Evolutionary conservation across 2,888 invertebrate genomes (phyloP), one percentile per base, ranked within the genome.

Genomic region (Mesorhabditis sp.): DNA sequence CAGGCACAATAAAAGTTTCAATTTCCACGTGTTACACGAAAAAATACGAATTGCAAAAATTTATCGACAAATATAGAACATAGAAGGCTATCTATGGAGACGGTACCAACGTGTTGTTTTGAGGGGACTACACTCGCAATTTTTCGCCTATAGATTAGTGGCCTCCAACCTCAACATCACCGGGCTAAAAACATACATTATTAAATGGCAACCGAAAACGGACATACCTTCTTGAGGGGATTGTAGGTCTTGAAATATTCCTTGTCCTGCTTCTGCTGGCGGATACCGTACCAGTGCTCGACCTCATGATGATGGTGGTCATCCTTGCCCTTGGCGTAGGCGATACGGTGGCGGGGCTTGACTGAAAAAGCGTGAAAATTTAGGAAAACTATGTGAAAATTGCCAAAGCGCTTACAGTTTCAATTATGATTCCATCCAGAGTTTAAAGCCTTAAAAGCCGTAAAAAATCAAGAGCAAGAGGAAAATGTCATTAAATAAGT

Each of bases 161-260:
- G 62, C 78, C 78, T 74, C 80, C 80, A 67, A 82, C 80, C 65
- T 78, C 81, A 70, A 73, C 75, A 67, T 79, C 80, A 71, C 80
- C 82, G 67, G 73, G 58, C 58, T 50, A 50, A 50, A 50, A n/a
- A 50, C 7, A 50, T 50, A 50, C n/a, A 50, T 13, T 50, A n/a
- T 50, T 13, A 50, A 50, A n/a, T 50, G n/a, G n/a, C 58, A n/a
- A 13, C 58, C 2, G 58, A 2, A 50, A 50, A 50, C 1, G 7
- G 10, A 50, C 58, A 13, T 13, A 50, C 77, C 74, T 80, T 78
- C 74, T 78, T 79, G 63, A 82, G 76, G 58, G 82, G 82, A 69
- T 81, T 80, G 80, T 81, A 82, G 71, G 81, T 81, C 75, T 78
- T 76, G 81, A 81, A 82, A 73, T 82, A 82, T 75, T 79, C 78